Evolutionary conservation across 1,140 invertebrate genomes (phyloP), one percentile per base, ranked within the genome.

Genomic region (Bombus balteatus): DNA sequence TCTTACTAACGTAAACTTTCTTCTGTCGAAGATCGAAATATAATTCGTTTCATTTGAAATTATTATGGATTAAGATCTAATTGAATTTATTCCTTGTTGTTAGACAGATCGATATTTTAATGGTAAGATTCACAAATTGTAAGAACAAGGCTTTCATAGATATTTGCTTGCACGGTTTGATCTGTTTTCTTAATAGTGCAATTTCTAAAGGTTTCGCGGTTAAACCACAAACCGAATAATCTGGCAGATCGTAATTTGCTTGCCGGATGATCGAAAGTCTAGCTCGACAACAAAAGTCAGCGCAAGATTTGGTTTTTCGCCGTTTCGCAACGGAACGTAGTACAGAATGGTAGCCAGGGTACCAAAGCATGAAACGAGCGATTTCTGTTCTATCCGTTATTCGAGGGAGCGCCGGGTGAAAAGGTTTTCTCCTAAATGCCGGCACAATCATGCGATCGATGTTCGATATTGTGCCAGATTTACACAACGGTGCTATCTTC

Each of bases 371-470:
- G 62, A 86, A 88, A 83, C 57, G 83, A 80, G 62, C 81, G 74
- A 87, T 78, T 78, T 78, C 53, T 59, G 47, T 34, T 83, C 6
- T 66, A 43, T 65, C 32, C 18, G 47, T 47, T 76, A 65, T 34
- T 37, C 43, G 57, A 88, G 86, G 90, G 90, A 91, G 90, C 87
- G 90, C 83, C 90, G 32, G 74, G 65, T 87, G 85, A 74, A 91
- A 91, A 91, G 89, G 90, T 91, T 86, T 86, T 81, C 90, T 77
- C 80, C 83, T 91, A 91, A 91, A 91, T 91, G 90, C 73, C 90
- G 90, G 57, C 72, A 82, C 66, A 41, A 78, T 85, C 72, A 37
- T 79, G 53, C 70, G 74, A 82, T 84, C 81, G 66, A 59, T 81
- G 65, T 41, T 70, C 59, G 72, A 72, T 62, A 73, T 72, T 57